These are phyloP conservation scores for Drosophila formosana DNA, from an alignment of 2,888 invertebrate species.

Conservation along the genomic window DNA sequence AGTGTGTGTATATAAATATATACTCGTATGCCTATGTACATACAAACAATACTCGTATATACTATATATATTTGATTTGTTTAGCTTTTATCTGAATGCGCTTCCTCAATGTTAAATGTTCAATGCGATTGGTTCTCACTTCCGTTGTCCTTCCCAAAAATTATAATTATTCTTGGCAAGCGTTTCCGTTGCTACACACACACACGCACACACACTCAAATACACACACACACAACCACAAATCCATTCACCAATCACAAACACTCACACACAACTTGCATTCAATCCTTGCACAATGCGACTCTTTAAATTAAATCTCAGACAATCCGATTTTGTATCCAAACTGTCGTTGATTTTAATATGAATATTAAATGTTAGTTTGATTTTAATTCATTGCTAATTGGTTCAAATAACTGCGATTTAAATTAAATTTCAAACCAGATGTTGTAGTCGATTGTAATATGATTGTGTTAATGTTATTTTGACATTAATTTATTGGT, in stretches of 20 bases:
- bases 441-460: too few species aligned
- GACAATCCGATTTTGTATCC: too few species aligned
- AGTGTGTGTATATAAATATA: slow-evolving; percentile 14
- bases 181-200: slow-evolving; percentile 1
- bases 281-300: slow-evolving; percentile 7
- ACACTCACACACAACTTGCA: background rate
- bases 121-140: slow-evolving; percentile 36
- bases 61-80: slow-evolving; percentile 16
- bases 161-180: slow-evolving; percentile 7
- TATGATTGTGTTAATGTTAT: too few species aligned
- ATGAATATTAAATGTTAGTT: too few species aligned
- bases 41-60: slow-evolving; percentile 17
- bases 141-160: slow-evolving; percentile 11
- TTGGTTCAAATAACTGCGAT: too few species aligned
- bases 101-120: slow-evolving; percentile 33
- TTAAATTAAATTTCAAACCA: too few species aligned
- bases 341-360: too few species aligned
- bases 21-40: slow-evolving; percentile 28
- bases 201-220: slow-evolving; percentile 8
- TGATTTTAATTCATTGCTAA: too few species aligned
- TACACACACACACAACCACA: background rate
- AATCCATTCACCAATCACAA: background rate
- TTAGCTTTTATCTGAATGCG: slow-evolving; percentile 45
- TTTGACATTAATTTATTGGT: too few species aligned
- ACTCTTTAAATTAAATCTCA: background rate